Evolutionary conservation across 1,140 invertebrate genomes (phyloP).

Genomic region (Drosophila pallidifrons): DNA sequence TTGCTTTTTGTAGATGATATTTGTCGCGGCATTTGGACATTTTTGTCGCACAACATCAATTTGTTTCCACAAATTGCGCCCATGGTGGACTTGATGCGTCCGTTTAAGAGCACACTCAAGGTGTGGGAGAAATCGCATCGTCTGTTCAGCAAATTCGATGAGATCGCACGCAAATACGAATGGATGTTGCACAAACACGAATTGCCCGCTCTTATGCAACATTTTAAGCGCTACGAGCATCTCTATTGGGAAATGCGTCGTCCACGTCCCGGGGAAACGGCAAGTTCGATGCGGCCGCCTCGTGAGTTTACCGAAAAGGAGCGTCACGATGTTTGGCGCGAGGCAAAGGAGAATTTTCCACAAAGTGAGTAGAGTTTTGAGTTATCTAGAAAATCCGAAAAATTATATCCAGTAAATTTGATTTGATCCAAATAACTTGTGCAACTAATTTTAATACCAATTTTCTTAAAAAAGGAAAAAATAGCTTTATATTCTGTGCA

Average conservation of each 20-base stretch:
- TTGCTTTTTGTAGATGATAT: constrained; percentile 17
- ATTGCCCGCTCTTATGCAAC: constrained; percentile 53
- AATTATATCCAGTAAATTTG: too few species aligned
- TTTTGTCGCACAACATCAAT: constrained; percentile 55
- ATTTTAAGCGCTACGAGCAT: constrained; percentile 38
- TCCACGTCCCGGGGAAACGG: constrained; percentile 36
- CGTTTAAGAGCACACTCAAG: constrained; percentile 31
- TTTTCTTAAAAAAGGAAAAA: too few species aligned
- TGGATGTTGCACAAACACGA: constrained; percentile 52
- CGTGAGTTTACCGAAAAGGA: constrained; percentile 12
- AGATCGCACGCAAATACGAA: constrained; percentile 56
- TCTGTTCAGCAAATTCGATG: constrained; percentile 65
- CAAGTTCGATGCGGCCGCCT: background rate
- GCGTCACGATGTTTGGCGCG: constrained; percentile 52
- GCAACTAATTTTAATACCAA: too few species aligned
- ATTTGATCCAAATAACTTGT: too few species aligned
- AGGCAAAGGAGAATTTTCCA: constrained; percentile 50
- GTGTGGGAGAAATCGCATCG: constrained; percentile 64
- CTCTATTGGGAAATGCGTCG: constrained; percentile 56
- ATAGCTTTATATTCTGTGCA: too few species aligned
- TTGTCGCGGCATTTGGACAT: constrained; percentile 62
- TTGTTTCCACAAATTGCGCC: constrained; percentile 66
- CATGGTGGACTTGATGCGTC: constrained; percentile 67
- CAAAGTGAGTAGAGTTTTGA: constrained; percentile 43
- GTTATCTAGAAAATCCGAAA: too few species aligned